These are phyloP conservation scores for roundworm (Caenorhabditis elegans) DNA, from an alignment of 1,140 invertebrate genomes.

Conservation along the genomic window WBcel235 BX284605.5:898001-898500, in stretches of 20 bases:
- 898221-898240: not conserved
- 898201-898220: too few relatives aligned
- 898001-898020: too few relatives aligned
- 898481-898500: too few relatives aligned
- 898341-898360: not conserved
- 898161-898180: too few relatives aligned
- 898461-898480: not conserved
- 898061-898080: too few relatives aligned
- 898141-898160: too few relatives aligned
- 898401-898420: not conserved
- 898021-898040: too few relatives aligned
- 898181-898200: too few relatives aligned
- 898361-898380: not conserved
- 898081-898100: too few relatives aligned
- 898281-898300: conserved; percentile 36
- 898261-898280: conserved; percentile 31
- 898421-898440: conserved; percentile 16
- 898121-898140: too few relatives aligned
- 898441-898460: not conserved
- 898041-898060: too few relatives aligned
- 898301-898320: not conserved
- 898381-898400: not conserved
- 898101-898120: too few relatives aligned
- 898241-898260: conserved; percentile 41
- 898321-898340: not conserved